A percentile compares a stretch with the other conserved stretches of the same genome.
Conservation (phyloP, 2,888 invertebrate genomes). For the Cosmopolites sordidus region DNA sequence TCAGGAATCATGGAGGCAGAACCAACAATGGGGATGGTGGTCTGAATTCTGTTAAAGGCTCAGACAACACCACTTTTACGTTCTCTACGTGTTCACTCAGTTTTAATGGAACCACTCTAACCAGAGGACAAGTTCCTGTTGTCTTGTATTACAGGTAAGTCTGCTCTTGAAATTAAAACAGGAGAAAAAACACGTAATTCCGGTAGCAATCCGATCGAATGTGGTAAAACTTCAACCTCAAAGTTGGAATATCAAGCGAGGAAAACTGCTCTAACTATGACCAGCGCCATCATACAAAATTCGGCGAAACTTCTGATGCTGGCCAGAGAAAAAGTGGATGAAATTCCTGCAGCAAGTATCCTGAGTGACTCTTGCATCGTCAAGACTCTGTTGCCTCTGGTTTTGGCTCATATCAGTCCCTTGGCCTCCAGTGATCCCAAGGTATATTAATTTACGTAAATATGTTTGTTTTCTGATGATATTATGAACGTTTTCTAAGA, state of each 20-base stretch:
- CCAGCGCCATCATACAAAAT: slow-evolving; percentile 71
- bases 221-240: slow-evolving; percentile 42
- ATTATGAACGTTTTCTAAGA: slow-evolving; percentile 51
- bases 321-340: slow-evolving; percentile 67
- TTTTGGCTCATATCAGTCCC: slow-evolving; percentile 81
- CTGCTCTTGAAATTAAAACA: neutral
- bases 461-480: neutral
- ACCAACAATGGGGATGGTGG: slow-evolving; percentile 96
- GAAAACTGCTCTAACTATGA: slow-evolving; percentile 69
- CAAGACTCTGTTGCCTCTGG: slow-evolving; percentile 76
- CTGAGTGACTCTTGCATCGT: slow-evolving; percentile 59
- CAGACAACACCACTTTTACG: slow-evolving; percentile 86
- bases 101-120: slow-evolving; percentile 93
- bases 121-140: slow-evolving; percentile 91
- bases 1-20: slow-evolving; percentile 85
- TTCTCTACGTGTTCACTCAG: slow-evolving; percentile 90
- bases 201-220: slow-evolving; percentile 46
- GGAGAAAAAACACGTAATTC: slow-evolving; percentile 19
- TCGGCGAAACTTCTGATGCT: slow-evolving; percentile 72
- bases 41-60: slow-evolving; percentile 79
- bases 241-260: slow-evolving; percentile 56
- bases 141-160: slow-evolving; percentile 81
- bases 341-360: slow-evolving; percentile 53
- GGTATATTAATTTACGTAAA: slow-evolving; percentile 50
- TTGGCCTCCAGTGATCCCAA: slow-evolving; percentile 77